Conservation (phyloP, 2,797 vertebrate genomes). For the Melanotaenia maccullochi region DNA sequence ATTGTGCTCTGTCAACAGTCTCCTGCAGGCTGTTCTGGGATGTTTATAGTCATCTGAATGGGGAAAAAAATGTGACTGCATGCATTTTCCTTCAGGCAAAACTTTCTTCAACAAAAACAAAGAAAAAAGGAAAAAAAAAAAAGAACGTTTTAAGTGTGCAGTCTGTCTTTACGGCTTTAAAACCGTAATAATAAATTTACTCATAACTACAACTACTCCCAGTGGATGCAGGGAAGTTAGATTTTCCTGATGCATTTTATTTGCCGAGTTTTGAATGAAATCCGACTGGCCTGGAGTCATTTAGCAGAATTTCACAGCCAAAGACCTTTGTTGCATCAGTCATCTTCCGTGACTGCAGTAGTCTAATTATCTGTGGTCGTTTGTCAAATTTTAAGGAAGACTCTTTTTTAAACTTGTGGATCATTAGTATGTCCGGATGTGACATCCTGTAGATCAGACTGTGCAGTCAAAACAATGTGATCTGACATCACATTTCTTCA, state of each 20-base stretch:
- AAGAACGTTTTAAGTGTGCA: not conserved
- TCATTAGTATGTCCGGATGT: conserved; percentile 19
- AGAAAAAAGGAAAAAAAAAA: too few species aligned
- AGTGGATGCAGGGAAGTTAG: not conserved
- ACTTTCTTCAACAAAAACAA: not conserved
- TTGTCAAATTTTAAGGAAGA: not conserved
- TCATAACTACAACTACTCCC: not conserved
- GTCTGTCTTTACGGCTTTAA: not conserved
- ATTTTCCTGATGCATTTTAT: not conserved
- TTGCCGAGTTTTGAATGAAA: conserved; percentile 8
- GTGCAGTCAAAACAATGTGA: not conserved
- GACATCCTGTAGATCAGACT: not conserved
- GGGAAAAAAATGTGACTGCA: not conserved
- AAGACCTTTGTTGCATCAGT: conserved; percentile 47
- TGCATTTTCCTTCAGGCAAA: not conserved
- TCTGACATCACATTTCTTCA: not conserved
- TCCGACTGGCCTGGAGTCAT: conserved; percentile 17
- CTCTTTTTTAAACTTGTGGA: not conserved
- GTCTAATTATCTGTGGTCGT: not conserved
- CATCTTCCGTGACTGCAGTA: conserved; percentile 1
- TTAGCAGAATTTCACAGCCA: conserved; percentile 31
- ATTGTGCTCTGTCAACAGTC: not conserved
- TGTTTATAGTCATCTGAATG: conserved; percentile 13
- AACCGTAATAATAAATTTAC: not conserved
- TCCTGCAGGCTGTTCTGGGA: conserved; percentile 11